Evolutionary conservation across 2,797 vertebrate genomes (phyloP).

Genomic region (Anguilla anguilla): DNA sequence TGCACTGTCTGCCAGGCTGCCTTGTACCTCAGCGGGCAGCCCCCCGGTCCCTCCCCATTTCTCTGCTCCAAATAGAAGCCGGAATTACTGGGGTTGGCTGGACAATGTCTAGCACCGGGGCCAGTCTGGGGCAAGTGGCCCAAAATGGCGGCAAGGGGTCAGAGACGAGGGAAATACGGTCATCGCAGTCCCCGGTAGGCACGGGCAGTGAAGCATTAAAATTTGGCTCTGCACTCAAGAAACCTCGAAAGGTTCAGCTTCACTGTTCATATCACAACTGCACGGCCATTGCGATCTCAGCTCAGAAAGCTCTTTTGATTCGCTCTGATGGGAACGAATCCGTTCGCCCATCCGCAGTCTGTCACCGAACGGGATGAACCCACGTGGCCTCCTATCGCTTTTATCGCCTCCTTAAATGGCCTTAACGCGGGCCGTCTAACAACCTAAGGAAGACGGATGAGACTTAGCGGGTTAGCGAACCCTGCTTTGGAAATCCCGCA

Average conservation of each 20-base stretch:
- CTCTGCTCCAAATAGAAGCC: not conserved
- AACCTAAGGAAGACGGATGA: conserved; percentile 29
- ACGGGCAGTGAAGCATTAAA: not conserved
- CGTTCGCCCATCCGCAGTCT: not conserved
- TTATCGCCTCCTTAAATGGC: conserved; percentile 42
- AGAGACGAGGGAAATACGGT: not conserved
- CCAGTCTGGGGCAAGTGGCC: not conserved
- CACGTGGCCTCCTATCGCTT: not conserved
- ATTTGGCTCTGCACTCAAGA: not conserved
- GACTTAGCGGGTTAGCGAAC: conserved; percentile 34
- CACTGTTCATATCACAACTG: not conserved
- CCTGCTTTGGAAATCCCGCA: conserved; percentile 31
- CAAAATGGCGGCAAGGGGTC: not conserved
- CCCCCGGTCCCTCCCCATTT: not conserved
- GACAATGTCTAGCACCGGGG: not conserved
- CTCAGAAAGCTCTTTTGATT: not conserved
- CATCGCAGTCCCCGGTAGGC: not conserved
- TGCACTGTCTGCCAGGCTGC: too few relatives aligned
- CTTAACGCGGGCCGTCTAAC: conserved; percentile 35
- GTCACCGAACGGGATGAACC: not conserved
- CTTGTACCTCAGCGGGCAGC: not conserved
- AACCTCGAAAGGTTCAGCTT: not conserved
- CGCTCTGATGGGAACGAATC: not conserved
- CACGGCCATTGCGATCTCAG: not conserved
- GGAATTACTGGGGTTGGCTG: not conserved